Percentiles rank a stretch among this genome's conserved stretches.
Evolutionary conservation across 2,797 vertebrate genomes (phyloP).

Genomic region (Sebastolobus altivelis): DNA sequence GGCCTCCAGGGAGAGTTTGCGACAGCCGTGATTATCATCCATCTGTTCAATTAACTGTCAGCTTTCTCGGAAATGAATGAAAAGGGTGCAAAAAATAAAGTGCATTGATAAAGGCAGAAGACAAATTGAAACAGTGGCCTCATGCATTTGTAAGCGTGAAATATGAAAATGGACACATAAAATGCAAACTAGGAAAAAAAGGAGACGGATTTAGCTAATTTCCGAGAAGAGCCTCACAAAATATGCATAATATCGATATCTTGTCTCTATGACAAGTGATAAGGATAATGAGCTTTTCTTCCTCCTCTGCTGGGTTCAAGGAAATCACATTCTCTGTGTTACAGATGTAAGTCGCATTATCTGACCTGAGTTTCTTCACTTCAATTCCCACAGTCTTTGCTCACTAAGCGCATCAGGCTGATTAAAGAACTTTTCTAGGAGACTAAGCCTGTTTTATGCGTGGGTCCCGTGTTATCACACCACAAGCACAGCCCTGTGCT

Average conservation of each 20-base stretch:
- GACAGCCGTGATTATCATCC: conserved; percentile 74
- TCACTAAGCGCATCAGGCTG: conserved; percentile 78
- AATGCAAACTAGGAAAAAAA: conserved; percentile 41
- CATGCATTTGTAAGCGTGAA: conserved; percentile 46
- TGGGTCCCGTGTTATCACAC: conserved; percentile 68
- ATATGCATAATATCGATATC: conserved; percentile 81
- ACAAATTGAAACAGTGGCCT: conserved; percentile 66
- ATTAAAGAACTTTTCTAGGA: conserved; percentile 79
- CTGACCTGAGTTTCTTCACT: conserved; percentile 79
- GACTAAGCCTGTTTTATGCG: conserved; percentile 75
- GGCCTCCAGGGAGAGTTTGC: conserved; percentile 64
- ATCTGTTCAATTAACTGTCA: conserved; percentile 82
- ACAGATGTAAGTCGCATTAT: conserved; percentile 84
- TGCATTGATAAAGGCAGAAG: conserved; percentile 53
- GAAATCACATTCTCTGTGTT: conserved; percentile 77
- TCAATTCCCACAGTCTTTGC: conserved; percentile 80
- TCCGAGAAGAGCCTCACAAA: conserved; percentile 65
- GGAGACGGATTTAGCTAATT: conserved; percentile 67
- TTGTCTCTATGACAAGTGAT: conserved; percentile 73
- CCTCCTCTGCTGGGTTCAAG: conserved; percentile 70
- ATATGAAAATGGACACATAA: conserved; percentile 63
- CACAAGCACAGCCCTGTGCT: conserved; percentile 64
- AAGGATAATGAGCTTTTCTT: conserved; percentile 84
- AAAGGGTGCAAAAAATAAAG: conserved; percentile 54
- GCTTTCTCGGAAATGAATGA: conserved; percentile 68